Evolutionary conservation across 1,140 invertebrate genomes (phyloP).

Genomic region (Ylistrum balloti): DNA sequence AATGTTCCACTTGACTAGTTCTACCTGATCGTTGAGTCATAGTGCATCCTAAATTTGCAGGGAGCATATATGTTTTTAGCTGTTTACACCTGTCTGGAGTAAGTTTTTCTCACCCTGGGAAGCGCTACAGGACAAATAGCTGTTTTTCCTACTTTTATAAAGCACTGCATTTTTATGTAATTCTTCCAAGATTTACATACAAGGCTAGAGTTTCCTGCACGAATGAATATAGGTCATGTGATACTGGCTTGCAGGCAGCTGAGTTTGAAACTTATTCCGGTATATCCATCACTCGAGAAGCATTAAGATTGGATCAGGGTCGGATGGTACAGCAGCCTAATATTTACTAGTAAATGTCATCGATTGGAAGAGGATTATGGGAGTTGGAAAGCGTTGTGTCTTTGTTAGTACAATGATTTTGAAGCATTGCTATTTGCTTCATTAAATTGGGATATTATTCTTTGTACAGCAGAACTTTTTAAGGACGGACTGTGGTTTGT

Average conservation of each 20-base stretch:
- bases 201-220: constrained; percentile 10
- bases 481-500: background rate
- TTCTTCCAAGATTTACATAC: constrained; percentile 7
- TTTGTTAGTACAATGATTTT: background rate
- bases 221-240: constrained; percentile 16
- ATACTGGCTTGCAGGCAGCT: background rate
- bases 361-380: constrained; percentile 16
- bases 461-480: background rate
- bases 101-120: constrained; percentile 2
- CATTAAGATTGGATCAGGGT: constrained; percentile 38
- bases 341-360: constrained; percentile 18
- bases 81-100: background rate
- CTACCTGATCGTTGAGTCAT: constrained; percentile 7
- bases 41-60: background rate
- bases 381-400: constrained; percentile 22
- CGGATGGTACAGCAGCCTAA: constrained; percentile 4
- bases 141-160: too few species aligned
- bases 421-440: too few species aligned
- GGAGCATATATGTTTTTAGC: background rate
- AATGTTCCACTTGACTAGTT: background rate
- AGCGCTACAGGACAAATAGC: too few species aligned
- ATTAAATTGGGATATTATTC: background rate
- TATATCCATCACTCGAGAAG: constrained; percentile 28
- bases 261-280: background rate
- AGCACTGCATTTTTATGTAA: background rate